A percentile compares a stretch with the other conserved stretches of the same genome.
These are phyloP conservation scores for Arctia plantaginis DNA, from an alignment of 2,888 invertebrate genomes.

Conservation along the genomic window DNA sequence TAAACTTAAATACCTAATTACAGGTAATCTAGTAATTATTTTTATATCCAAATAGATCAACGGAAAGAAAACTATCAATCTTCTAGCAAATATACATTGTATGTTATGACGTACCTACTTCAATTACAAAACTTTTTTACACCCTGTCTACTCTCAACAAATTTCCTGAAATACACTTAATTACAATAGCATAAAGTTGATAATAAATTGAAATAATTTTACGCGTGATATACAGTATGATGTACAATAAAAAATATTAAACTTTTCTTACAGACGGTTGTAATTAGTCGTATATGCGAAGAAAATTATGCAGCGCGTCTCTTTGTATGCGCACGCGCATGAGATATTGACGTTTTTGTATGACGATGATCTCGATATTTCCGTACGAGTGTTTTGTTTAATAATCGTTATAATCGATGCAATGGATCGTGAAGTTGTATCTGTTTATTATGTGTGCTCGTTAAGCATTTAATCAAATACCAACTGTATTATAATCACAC, in stretches of 20 bases:
- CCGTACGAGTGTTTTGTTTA: constrained; percentile 71
- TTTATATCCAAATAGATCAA: constrained; percentile 8
- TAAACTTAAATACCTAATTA: not conserved
- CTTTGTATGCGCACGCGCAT: constrained; percentile 63
- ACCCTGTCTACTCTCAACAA: constrained; percentile 7
- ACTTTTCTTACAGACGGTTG: constrained; percentile 50
- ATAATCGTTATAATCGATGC: constrained; percentile 75
- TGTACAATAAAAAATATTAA: constrained; percentile 11
- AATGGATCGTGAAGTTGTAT: constrained; percentile 62
- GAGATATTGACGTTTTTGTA: constrained; percentile 64
- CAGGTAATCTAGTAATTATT: not conserved
- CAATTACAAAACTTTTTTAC: constrained; percentile 39
- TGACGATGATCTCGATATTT: constrained; percentile 71
- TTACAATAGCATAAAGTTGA: not conserved
- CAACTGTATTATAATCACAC: not conserved
- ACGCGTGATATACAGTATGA: constrained; percentile 18
- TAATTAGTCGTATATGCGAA: constrained; percentile 74
- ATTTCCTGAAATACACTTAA: constrained; percentile 23
- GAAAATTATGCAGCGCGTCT: constrained; percentile 66
- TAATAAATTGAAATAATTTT: not conserved
- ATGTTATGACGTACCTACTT: constrained; percentile 41
- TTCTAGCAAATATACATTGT: constrained; percentile 27
- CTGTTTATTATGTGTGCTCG: constrained; percentile 60
- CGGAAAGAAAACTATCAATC: constrained; percentile 36
- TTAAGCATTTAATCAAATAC: not conserved